phyloP scores from a whole-genome alignment of 2,888 invertebrate genomes.

The Bhutanitis thaidina region DNA sequence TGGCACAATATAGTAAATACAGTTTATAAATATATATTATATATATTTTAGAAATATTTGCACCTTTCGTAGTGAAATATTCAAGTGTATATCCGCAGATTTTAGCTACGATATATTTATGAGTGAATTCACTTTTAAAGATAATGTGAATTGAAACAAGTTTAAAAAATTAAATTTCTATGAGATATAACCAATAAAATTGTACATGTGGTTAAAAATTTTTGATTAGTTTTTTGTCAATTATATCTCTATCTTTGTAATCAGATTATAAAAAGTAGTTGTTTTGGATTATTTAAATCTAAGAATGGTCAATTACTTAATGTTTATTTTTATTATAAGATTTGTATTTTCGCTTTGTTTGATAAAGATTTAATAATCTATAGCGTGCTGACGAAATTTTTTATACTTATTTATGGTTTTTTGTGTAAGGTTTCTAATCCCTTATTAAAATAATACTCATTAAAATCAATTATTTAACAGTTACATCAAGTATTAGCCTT shows the following conservation, averaged over 20 bases:
- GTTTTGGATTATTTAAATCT: slow-evolving; percentile 74
- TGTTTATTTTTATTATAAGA: slow-evolving; percentile 62
- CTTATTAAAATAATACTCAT: neutral
- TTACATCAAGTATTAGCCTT: too few relatives aligned
- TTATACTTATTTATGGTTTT: neutral
- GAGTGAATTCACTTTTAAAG: slow-evolving; percentile 45
- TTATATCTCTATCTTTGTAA: slow-evolving; percentile 64
- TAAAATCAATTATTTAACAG: too few relatives aligned
- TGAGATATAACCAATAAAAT: slow-evolving; percentile 17
- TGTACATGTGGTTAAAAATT: slow-evolving; percentile 41
- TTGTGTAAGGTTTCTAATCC: neutral
- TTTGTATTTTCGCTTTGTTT: slow-evolving; percentile 43
- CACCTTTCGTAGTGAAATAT: slow-evolving; percentile 76
- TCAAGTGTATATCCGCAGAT: slow-evolving; percentile 73
- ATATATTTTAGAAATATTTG: slow-evolving; percentile 80
- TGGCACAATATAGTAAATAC: slow-evolving; percentile 68
- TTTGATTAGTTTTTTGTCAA: slow-evolving; percentile 74
- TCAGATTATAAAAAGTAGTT: slow-evolving; percentile 60
- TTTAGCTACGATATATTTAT: slow-evolving; percentile 64
- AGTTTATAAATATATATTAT: slow-evolving; percentile 68
- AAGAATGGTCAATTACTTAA: slow-evolving; percentile 76
- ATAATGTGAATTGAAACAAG: slow-evolving; percentile 31
- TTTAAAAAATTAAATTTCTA: slow-evolving; percentile 20
- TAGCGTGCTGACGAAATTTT: slow-evolving; percentile 3
- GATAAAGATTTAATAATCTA: neutral